phyloP scores from a whole-genome alignment of 1,140 invertebrate genomes.

The Maconellicoccus hirsutus region DNA sequence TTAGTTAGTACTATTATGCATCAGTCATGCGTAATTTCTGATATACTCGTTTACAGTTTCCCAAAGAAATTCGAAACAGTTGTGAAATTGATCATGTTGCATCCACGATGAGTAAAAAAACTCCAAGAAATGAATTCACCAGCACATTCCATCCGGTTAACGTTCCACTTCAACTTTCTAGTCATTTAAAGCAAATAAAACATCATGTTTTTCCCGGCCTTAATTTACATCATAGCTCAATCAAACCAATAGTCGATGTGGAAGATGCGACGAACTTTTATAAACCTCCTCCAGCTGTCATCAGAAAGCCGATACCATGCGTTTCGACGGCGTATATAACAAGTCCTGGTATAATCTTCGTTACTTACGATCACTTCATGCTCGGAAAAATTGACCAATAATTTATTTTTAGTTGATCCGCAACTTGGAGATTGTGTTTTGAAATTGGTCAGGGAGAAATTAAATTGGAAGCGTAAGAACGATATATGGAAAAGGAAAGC shows the following conservation, averaged over 20 bases:
- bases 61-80: too few relatives aligned
- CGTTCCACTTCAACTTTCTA: background rate
- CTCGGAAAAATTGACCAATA: background rate
- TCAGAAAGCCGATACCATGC: conserved; percentile 1
- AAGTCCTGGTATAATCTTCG: background rate
- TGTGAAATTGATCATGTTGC: too few relatives aligned
- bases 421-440: background rate
- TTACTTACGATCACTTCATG: background rate
- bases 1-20: too few relatives aligned
- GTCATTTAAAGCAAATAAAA: background rate
- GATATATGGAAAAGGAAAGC: background rate
- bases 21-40: too few relatives aligned
- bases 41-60: too few relatives aligned
- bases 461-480: background rate
- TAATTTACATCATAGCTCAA: background rate
- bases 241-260: background rate
- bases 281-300: background rate
- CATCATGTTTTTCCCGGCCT: conserved; percentile 1
- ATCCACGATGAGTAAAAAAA: too few relatives aligned
- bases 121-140: background rate
- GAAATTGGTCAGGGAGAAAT: conserved; percentile 2
- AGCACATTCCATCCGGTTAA: background rate
- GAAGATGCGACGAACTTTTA: background rate
- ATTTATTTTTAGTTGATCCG: background rate
- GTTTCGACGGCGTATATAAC: background rate